phyloP scores from a whole-genome alignment of 1,140 invertebrate species.

The Rhyzopertha dominica region DNA sequence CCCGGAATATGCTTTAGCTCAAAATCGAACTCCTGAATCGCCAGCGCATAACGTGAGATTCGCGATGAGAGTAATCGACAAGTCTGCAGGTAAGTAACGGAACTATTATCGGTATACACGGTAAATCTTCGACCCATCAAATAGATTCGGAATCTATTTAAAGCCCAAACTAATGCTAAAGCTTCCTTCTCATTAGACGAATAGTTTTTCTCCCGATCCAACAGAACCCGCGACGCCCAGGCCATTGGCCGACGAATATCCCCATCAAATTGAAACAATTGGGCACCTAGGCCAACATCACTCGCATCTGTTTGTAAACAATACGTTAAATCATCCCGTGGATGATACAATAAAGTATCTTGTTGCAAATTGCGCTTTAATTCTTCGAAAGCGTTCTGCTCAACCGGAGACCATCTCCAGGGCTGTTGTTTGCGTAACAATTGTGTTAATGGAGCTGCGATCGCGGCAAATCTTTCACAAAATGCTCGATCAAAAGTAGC shows the following conservation, averaged over 20 bases:
- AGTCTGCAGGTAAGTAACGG: slow-evolving; percentile 3
- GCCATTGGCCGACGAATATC: not conserved
- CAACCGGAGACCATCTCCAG: too few species aligned
- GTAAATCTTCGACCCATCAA: slow-evolving; percentile 1
- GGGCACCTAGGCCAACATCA: slow-evolving; percentile 1
- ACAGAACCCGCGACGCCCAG: not conserved
- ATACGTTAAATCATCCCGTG: slow-evolving; percentile 2
- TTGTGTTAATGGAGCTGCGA: not conserved
- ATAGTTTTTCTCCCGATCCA: slow-evolving; percentile 1
- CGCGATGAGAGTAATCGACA: not conserved
- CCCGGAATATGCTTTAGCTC: slow-evolving; percentile 7
- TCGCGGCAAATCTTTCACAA: slow-evolving; percentile 6
- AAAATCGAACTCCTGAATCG: slow-evolving; percentile 5
- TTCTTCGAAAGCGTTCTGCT: not conserved
- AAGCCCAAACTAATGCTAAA: too few species aligned
- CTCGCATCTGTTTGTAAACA: slow-evolving; percentile 1
- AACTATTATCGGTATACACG: not conserved
- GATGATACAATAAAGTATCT: slow-evolving; percentile 7
- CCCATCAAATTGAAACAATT: slow-evolving; percentile 5
- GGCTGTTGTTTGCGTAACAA: not conserved
- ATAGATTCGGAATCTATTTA: not conserved
- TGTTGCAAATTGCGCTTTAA: not conserved
- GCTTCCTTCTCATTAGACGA: too few species aligned
- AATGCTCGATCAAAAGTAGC: slow-evolving; percentile 7
- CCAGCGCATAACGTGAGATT: slow-evolving; percentile 4